Conservation (phyloP, 2,113 vertebrate species). For the Orthonyx spaldingii region DNA sequence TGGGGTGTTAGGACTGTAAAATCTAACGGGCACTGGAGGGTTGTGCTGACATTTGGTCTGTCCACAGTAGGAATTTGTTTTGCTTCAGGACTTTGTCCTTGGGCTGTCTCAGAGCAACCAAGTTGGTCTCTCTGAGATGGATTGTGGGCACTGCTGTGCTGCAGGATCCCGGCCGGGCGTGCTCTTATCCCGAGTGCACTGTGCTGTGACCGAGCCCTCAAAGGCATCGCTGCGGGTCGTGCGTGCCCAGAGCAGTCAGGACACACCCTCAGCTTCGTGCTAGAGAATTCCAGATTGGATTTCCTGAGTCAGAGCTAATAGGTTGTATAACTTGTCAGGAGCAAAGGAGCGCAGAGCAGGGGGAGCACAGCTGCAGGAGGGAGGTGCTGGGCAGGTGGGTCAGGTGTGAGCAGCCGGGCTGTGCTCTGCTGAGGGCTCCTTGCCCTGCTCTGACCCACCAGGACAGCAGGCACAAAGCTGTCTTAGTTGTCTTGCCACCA, state of each 20-base stretch:
- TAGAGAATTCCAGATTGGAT: neutral
- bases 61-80: fast-evolving
- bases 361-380: neutral
- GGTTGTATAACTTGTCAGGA: fast-evolving
- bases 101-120: neutral
- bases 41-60: neutral
- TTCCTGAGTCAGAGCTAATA: neutral
- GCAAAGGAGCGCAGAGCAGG: neutral
- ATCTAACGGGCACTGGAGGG: too few relatives aligned
- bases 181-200: fast-evolving
- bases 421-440: neutral
- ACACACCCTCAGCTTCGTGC: neutral
- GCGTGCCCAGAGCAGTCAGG: neutral
- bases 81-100: neutral
- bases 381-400: neutral
- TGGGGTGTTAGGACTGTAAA: fast-evolving
- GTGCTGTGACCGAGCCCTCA: fast-evolving
- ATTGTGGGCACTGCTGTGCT: neutral
- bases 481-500: too few relatives aligned
- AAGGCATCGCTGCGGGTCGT: fast-evolving
- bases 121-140: neutral
- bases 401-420: fast-evolving
- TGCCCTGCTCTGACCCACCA: neutral
- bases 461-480: neutral
- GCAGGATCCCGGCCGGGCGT: neutral